A percentile compares a stretch with the other conserved stretches of the same genome.
phyloP scores from a whole-genome alignment of 2,797 vertebrate genomes.

The Silurus lanzhouensis region DNA sequence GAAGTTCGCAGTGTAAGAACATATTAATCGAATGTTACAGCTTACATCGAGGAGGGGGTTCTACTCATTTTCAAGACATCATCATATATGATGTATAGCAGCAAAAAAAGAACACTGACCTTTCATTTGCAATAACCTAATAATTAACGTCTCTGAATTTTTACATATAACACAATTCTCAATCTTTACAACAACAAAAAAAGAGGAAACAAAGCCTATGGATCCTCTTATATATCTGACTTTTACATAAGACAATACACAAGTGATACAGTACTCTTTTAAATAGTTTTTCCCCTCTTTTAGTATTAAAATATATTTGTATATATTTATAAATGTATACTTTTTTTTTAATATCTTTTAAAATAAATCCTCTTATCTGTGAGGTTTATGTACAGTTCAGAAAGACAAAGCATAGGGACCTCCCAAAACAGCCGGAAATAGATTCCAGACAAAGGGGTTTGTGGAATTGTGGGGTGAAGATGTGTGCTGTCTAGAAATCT shows the following conservation, averaged over 20 bases:
- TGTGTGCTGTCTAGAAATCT: constrained; percentile 74
- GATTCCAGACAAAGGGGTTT: constrained; percentile 53
- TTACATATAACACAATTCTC: constrained; percentile 77
- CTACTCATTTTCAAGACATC: constrained; percentile 80
- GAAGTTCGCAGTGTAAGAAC: constrained; percentile 45
- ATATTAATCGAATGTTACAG: constrained; percentile 39
- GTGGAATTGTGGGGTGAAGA: constrained; percentile 33
- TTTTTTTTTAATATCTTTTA: constrained; percentile 69
- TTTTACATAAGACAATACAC: constrained; percentile 81
- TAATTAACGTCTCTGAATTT: constrained; percentile 72
- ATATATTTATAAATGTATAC: constrained; percentile 67
- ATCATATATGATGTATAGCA: constrained; percentile 79
- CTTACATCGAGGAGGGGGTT: constrained; percentile 63
- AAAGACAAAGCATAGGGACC: constrained; percentile 60
- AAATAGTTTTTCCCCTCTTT: constrained; percentile 82
- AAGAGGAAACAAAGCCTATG: constrained; percentile 60
- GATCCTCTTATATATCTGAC: constrained; percentile 77
- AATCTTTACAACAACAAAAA: constrained; percentile 70
- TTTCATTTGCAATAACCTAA: constrained; percentile 80
- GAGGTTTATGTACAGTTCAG: constrained; percentile 74
- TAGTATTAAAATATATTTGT: constrained; percentile 84
- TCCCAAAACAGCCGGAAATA: constrained; percentile 61
- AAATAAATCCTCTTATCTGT: constrained; percentile 77
- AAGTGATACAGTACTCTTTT: constrained; percentile 85
- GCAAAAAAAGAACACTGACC: constrained; percentile 80